Percentiles rank a stretch among this genome's conserved stretches.
Conservation (phyloP, 2,888 invertebrate genomes). For the Aphodius granarius region DNA sequence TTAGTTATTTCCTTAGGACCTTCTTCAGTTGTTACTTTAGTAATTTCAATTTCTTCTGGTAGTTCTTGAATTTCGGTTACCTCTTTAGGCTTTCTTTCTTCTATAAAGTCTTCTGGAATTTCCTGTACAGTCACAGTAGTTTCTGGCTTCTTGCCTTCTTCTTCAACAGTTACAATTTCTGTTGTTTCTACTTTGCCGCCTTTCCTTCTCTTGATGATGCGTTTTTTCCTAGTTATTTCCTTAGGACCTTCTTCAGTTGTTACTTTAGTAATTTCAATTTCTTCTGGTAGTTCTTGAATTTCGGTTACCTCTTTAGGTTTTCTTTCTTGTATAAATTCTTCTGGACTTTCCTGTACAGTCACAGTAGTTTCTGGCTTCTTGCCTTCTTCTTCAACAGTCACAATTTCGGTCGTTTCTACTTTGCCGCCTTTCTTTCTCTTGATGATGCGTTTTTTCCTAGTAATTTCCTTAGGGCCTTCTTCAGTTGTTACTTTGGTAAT, state of each 20-base stretch:
- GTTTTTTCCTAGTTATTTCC: too few species aligned
- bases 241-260: too few species aligned
- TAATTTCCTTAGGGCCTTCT: constrained; percentile 46
- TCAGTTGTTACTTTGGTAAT: constrained; percentile 49
- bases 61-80: constrained; percentile 33
- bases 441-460: constrained; percentile 38
- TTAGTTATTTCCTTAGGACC: constrained; percentile 22
- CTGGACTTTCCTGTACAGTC: background rate
- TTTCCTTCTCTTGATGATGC: too few species aligned
- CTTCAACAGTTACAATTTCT: too few species aligned
- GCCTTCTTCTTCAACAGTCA: constrained; percentile 2
- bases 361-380: background rate
- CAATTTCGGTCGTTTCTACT: constrained; percentile 4
- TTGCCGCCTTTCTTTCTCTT: constrained; percentile 37
- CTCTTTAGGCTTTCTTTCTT: constrained; percentile 29
- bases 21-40: constrained; percentile 35
- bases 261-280: background rate
- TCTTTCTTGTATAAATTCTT: background rate
- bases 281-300: background rate
- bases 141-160: too few species aligned
- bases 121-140: background rate
- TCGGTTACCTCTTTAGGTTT: background rate
- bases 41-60: constrained; percentile 34
- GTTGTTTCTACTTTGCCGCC: too few species aligned
- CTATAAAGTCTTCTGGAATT: background rate